A percentile compares a stretch with the other conserved stretches of the same genome.
Evolutionary conservation across 2,888 invertebrate genomes (phyloP).

Genomic region (Dyspetes luteomarginatus): DNA sequence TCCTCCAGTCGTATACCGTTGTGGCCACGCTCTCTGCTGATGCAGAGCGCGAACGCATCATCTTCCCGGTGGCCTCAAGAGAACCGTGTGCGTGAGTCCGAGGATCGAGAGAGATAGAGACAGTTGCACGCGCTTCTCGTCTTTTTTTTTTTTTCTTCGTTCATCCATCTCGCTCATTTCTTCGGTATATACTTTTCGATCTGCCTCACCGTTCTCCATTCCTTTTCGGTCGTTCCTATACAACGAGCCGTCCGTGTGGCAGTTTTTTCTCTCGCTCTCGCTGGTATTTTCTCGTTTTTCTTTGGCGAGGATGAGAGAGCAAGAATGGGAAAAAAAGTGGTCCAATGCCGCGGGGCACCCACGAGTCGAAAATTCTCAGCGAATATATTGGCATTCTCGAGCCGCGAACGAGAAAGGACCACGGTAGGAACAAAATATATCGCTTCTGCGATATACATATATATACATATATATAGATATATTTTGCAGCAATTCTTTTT

Average conservation of each 20-base stretch:
- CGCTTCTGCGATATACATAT: neutral
- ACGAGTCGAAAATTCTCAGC: slow-evolving; percentile 25
- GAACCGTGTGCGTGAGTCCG: slow-evolving; percentile 31
- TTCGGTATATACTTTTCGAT: slow-evolving; percentile 35
- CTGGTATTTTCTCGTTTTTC: slow-evolving; percentile 12
- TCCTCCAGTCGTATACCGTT: slow-evolving; percentile 20
- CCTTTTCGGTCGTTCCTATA: slow-evolving; percentile 25
- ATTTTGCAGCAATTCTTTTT: no score
- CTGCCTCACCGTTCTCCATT: neutral
- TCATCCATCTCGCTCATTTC: slow-evolving; percentile 15
- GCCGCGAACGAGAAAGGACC: neutral
- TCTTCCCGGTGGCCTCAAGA: slow-evolving; percentile 37
- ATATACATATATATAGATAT: no score
- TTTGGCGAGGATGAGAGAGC: neutral
- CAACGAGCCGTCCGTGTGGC: neutral
- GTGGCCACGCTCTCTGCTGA: slow-evolving; percentile 28
- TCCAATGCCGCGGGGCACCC: slow-evolving; percentile 5
- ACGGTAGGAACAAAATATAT: slow-evolving; percentile 12
- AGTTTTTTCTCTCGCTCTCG: slow-evolving; percentile 22
- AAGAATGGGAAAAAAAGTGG: slow-evolving; percentile 35
- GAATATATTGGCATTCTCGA: slow-evolving; percentile 8
- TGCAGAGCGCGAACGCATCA: slow-evolving; percentile 20
- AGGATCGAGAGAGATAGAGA: slow-evolving; percentile 22
- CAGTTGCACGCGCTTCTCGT: neutral
- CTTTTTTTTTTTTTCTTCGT: neutral